Conservation (phyloP, 2,797 vertebrate species). For the Eleutherodactylus coqui region DNA sequence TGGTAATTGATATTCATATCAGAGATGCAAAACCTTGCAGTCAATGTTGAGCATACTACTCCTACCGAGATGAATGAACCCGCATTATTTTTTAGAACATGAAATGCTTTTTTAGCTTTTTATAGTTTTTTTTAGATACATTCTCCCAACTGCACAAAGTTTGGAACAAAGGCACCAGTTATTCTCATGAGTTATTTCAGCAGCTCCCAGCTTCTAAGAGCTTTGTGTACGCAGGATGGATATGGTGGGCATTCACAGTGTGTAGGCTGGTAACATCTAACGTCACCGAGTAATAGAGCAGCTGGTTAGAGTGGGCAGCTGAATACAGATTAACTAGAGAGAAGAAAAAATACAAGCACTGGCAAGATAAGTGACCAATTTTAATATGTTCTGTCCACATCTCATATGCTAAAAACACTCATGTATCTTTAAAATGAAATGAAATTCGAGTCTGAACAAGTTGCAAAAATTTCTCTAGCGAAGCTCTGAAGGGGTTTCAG, state of each 20-base stretch:
- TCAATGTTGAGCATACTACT: conserved; percentile 20
- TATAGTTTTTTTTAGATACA: background rate
- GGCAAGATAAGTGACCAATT: background rate
- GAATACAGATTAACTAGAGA: conserved; percentile 35
- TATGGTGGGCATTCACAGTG: conserved; percentile 38
- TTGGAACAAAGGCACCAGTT: background rate
- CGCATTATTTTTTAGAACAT: background rate
- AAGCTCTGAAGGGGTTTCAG: too few relatives aligned
- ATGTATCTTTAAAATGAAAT: background rate
- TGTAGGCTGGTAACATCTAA: conserved; percentile 43
- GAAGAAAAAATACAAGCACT: background rate
- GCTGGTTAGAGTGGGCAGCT: conserved; percentile 53
- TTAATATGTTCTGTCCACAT: background rate
- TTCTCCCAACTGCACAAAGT: conserved; percentile 3
- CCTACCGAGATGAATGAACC: conserved; percentile 19
- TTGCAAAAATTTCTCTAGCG: too few relatives aligned
- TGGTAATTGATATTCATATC: conserved; percentile 24
- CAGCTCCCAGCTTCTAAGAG: conserved; percentile 69
- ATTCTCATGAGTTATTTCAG: conserved; percentile 32
- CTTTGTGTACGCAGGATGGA: conserved; percentile 59
- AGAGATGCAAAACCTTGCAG: background rate
- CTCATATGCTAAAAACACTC: background rate
- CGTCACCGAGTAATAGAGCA: conserved; percentile 47
- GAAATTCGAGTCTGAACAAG: background rate
- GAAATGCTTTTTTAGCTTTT: conserved; percentile 26